Percentiles rank a stretch among this genome's conserved stretches.
These are phyloP conservation scores for Patiria pectinifera DNA, from an alignment of 53 echinoderm and acorn worm species.

Conservation along the genomic window DNA sequence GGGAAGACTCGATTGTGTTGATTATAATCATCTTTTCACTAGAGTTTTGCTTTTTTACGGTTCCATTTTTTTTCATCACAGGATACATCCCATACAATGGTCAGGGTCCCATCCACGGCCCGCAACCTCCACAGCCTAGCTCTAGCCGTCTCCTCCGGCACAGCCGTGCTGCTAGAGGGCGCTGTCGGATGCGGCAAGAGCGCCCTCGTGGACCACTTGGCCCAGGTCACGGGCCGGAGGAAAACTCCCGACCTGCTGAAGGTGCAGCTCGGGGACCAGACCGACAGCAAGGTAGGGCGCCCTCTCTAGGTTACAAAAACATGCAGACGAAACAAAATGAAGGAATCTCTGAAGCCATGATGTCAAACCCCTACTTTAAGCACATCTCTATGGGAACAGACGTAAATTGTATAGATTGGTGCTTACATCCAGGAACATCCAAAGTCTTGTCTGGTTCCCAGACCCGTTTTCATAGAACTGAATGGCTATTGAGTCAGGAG, in stretches of 20 bases:
- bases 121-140: slow-evolving; percentile 82
- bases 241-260: slow-evolving; percentile 73
- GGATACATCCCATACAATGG: slow-evolving; percentile 46
- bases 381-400: no score
- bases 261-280: slow-evolving; percentile 96
- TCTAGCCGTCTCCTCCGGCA: slow-evolving; percentile 81
- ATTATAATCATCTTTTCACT: not conserved
- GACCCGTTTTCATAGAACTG: no score
- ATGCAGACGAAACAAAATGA: not conserved
- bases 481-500: no score
- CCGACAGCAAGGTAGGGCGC: slow-evolving; percentile 88
- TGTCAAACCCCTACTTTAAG: no score
- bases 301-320: not conserved
- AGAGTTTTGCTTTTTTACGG: not conserved
- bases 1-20: not conserved
- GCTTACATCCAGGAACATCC: no score
- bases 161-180: slow-evolving; percentile 87
- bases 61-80: no score
- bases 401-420: no score
- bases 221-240: slow-evolving; percentile 73
- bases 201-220: slow-evolving; percentile 87
- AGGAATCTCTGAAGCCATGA: no score
- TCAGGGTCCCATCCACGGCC: slow-evolving; percentile 81
- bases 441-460: no score
- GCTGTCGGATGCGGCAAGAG: slow-evolving; percentile 95